Evolutionary conservation across 1,140 invertebrate species (phyloP), one percentile per base, ranked within the genome.

Genomic region (Acromyrmex echinatior): DNA sequence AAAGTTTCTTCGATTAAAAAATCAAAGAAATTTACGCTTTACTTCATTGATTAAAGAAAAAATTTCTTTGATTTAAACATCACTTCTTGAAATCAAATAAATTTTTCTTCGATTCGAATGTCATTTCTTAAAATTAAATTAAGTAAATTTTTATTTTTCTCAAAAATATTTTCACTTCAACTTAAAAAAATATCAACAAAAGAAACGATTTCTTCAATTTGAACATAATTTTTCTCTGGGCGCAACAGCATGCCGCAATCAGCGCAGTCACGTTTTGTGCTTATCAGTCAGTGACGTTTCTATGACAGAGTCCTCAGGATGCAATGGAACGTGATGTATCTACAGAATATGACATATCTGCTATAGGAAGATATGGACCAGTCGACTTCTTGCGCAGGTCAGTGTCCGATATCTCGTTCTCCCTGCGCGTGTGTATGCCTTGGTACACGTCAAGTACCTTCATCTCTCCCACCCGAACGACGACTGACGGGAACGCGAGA

Each of bases 361-460:
- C 68, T 12, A 63, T 28, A 66, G 70, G 81, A 84, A 73, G 85
- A 63, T 60, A 53, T 66, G 62, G 88, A 63, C 66, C 66, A 86
- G 78, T 81, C 71, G 60, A 62, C 70, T 85, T 65, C 53, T 88
- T 90, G 86, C 81, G 89, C 90, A 81, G 86, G 90, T 91, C 88
- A 91, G 80, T 91, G 88, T 87, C 86, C 88, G 90, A 91, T 91
- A 91, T 91, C 90, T 91, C 90, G 86, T 90, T 90, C 86, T 81
- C 74, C 68, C 77, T 81, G 63, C 63, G 79, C 66, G 84, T 88
- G 71, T 90, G 85, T 74, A 28, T 39, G 53, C 35, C 70, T 63
- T 51, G 80, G 74, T 87, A 68, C 81, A 86, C 56, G 77, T 76
- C 62, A 60, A 65, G 81, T 28, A 18, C 86, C 86, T 74, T 70